Percentiles rank a stretch among this genome's conserved stretches.
phyloP scores from a whole-genome alignment of 2,797 vertebrate genomes.

The Arrhamphus sclerolepis region DNA sequence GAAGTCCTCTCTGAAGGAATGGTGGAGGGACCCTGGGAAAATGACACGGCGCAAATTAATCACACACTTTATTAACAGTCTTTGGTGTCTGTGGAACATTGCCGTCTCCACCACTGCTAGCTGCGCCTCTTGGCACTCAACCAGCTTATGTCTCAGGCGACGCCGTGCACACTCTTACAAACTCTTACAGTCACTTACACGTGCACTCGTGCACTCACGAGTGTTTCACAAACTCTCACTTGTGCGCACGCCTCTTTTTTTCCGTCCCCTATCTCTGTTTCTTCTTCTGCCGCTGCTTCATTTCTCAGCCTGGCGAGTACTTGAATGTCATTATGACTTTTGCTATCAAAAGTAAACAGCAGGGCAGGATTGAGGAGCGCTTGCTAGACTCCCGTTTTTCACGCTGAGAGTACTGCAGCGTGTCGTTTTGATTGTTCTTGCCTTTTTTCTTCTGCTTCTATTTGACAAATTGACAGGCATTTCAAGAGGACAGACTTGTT shows the following conservation, averaged over 20 bases:
- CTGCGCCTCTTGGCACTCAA: conserved; percentile 37
- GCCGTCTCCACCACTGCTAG: conserved; percentile 21
- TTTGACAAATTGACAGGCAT: conserved; percentile 19
- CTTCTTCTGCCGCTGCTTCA: conserved; percentile 45
- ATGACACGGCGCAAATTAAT: conserved; percentile 67
- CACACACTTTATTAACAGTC: conserved; percentile 66
- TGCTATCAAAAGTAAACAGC: conserved; percentile 63
- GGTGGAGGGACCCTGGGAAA: conserved; percentile 38
- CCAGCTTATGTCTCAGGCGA: conserved; percentile 36
- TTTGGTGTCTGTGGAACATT: conserved; percentile 35
- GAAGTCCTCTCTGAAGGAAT: conserved; percentile 41
- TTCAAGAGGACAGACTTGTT: conserved; percentile 43
- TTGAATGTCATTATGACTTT: conserved; percentile 70
- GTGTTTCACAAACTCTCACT: conserved; percentile 1
- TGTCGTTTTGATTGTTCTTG: conserved; percentile 49
- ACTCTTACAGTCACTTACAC: conserved; percentile 33
- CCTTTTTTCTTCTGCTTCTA: conserved; percentile 20
- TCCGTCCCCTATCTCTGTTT: conserved; percentile 20
- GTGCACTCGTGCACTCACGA: conserved; percentile 8
- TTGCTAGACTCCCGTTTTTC: conserved; percentile 35
- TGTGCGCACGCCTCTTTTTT: not conserved
- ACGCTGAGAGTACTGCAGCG: conserved; percentile 31
- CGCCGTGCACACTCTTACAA: not conserved
- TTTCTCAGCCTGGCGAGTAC: conserved; percentile 64
- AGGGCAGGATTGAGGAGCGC: conserved; percentile 42